Base-by-base conservation (phyloP, 1,140 invertebrate genomes). In the Sitobion miscanthi region DNA sequence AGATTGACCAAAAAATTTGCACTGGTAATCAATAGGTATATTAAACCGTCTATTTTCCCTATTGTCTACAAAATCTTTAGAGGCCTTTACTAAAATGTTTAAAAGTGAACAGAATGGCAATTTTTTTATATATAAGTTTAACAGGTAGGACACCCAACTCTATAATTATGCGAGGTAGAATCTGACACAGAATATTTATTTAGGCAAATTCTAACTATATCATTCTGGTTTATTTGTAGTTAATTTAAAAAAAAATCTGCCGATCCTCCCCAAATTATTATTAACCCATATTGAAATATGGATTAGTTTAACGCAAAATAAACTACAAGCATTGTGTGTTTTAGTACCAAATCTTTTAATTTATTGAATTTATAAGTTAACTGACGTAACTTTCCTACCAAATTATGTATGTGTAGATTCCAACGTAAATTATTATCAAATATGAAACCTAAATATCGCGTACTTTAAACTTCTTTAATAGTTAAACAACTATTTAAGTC, bases 41-140 rank as follows among this genome's bases (percentile, higher is more conserved):
- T 69, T 9, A n/a, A 69, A 69, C 62, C 8, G 62, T 69, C 30
- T 69, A 69, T 69, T 69, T 69, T 69, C 62, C 62, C 62, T 69
- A n/a, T n/a, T 69, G 25, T 69, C 7, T 69, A 69, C 62, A 69
- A 69, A 0, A 69, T n/a, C 5, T 69, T 69, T 25, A 69, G 7
- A 25, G 52, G 1, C 20, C 52, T 54, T 54, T 21, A n/a, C 25
- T n/a, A 7, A 69, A n/a, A n/a, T 69, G 9, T 69, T 69, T 85
- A 85, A 85, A 85, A 6, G 83, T 85, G 38, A 45, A 85, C 83
- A 85, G 38, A 85, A 85, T 85, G 83, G 83, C 9, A 85, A 85
- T 21, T 35, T 85, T 85, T 85, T 85, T 45, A 85, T 85, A 42
- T 85, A 45, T 9, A 85, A 85, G 38, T 85, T 85, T 45, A 85